Evolutionary conservation across 2,888 invertebrate genomes (phyloP).

Genomic region (Odontomyia ornata): DNA sequence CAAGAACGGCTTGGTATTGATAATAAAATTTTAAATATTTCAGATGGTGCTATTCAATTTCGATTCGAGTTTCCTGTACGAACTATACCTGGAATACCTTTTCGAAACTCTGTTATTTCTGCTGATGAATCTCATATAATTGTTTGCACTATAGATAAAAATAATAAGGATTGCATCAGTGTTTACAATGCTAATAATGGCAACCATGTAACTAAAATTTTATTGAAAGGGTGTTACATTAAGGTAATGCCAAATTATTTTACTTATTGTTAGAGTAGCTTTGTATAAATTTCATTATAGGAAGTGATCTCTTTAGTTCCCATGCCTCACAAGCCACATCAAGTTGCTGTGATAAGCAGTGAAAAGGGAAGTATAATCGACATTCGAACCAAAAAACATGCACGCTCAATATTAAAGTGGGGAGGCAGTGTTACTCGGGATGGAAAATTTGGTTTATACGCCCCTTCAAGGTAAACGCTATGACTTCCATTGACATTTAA

Average conservation of each 20-base stretch:
- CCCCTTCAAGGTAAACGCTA: constrained; percentile 74
- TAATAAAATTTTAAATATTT: constrained; percentile 52
- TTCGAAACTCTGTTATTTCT: constrained; percentile 81
- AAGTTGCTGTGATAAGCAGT: constrained; percentile 87
- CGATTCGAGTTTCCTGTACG: constrained; percentile 84
- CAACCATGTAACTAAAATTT: constrained; percentile 66
- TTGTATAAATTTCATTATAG: constrained; percentile 50
- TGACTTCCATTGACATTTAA: background rate
- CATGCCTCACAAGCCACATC: constrained; percentile 84
- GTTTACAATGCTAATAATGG: constrained; percentile 87
- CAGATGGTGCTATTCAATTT: constrained; percentile 80
- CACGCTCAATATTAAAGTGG: constrained; percentile 91
- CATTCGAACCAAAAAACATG: constrained; percentile 84
- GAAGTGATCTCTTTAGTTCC: constrained; percentile 81
- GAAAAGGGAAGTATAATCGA: constrained; percentile 93
- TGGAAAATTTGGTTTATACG: constrained; percentile 90
- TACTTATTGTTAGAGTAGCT: background rate
- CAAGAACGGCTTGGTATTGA: no score
- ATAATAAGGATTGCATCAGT: constrained; percentile 81
- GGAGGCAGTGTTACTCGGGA: constrained; percentile 88
- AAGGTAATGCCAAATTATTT: constrained; percentile 64
- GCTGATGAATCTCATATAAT: constrained; percentile 82
- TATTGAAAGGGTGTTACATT: constrained; percentile 66
- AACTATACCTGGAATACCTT: constrained; percentile 73
- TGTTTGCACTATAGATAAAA: constrained; percentile 83